Conservation (phyloP, 1,140 invertebrate genomes). For the Calliphora vicina region DNA sequence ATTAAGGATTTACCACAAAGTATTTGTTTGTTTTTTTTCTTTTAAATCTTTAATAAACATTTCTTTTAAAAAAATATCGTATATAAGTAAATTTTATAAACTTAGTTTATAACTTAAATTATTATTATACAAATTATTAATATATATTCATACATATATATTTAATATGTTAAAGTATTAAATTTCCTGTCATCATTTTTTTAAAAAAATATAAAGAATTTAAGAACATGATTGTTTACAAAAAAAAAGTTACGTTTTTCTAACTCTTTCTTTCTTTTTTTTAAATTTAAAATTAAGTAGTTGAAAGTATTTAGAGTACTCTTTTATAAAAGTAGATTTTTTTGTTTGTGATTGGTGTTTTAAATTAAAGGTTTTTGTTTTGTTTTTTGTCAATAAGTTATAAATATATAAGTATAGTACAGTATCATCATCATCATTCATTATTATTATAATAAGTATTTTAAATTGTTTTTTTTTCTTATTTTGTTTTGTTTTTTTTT, state of each 20-base stretch:
- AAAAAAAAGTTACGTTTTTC: no score
- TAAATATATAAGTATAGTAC: slow-evolving; percentile 20
- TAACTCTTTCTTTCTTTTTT: no score
- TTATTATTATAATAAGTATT: slow-evolving; percentile 5
- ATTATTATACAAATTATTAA: neutral
- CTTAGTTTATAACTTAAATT: neutral
- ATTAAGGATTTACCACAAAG: no score
- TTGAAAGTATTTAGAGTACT: neutral
- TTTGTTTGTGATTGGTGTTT: neutral
- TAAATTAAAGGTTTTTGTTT: neutral
- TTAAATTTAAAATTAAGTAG: neutral
- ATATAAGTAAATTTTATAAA: no score
- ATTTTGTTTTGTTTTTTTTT: neutral
- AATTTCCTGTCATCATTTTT: neutral
- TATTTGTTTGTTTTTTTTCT: no score
- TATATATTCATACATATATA: neutral
- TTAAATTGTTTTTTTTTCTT: neutral
- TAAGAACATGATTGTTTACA: neutral
- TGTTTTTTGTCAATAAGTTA: neutral
- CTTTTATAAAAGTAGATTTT: neutral
- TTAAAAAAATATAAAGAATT: neutral
- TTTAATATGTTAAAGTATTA: neutral
- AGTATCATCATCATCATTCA: slow-evolving; percentile 19
- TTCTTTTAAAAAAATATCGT: no score
- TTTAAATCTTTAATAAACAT: no score